Evolutionary conservation across 2,888 invertebrate genomes (phyloP).

Genomic region (Ferdinandea cuprea): DNA sequence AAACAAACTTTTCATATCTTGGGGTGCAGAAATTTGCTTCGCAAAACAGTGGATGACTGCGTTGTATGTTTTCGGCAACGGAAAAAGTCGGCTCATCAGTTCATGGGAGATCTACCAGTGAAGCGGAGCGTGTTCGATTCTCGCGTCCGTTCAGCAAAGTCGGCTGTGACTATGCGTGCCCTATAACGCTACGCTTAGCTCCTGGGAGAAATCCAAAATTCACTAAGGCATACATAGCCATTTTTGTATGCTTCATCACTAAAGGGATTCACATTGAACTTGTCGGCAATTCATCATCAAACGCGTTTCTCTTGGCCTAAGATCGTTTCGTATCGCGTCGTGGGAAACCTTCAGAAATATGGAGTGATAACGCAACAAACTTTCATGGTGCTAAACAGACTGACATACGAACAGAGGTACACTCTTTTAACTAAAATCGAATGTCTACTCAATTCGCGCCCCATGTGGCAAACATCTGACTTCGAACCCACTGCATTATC

Average conservation of each 20-base stretch:
- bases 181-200: conserved; percentile 31
- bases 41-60: conserved; percentile 20
- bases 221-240: conserved; percentile 42
- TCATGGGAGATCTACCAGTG: conserved; percentile 48
- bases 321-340: conserved; percentile 27
- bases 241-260: conserved; percentile 59
- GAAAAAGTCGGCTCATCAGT: conserved; percentile 25
- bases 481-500: background rate
- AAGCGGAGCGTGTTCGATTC: conserved; percentile 45
- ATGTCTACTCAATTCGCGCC: background rate
- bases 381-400: conserved; percentile 20
- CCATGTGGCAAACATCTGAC: conserved; percentile 18
- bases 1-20: conserved; percentile 24
- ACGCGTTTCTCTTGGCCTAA: conserved; percentile 52
- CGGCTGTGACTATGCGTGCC: conserved; percentile 47
- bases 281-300: conserved; percentile 36
- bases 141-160: conserved; percentile 37
- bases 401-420: conserved; percentile 27
- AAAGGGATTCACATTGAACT: conserved; percentile 53
- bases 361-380: conserved; percentile 21
- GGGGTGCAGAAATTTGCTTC: conserved; percentile 14
- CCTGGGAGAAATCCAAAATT: conserved; percentile 43
- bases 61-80: conserved; percentile 3
- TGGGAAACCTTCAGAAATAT: conserved; percentile 39
- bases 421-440: background rate